phyloP scores from a whole-genome alignment of 2,888 invertebrate genomes.

The Cephalotes varians region DNA sequence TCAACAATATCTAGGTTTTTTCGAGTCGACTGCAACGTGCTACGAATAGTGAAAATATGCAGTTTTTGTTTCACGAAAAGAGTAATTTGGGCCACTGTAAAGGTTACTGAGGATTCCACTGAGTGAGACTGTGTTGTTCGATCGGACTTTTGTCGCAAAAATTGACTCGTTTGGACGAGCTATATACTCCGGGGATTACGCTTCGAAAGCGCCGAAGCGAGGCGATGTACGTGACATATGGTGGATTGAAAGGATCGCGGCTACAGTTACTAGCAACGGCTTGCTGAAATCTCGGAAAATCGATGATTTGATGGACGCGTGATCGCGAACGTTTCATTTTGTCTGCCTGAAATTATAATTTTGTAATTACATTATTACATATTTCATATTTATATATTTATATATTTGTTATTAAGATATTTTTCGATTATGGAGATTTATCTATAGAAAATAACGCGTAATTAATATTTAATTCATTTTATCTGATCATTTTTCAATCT shows the following conservation, averaged over 20 bases:
- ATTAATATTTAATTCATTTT: neutral
- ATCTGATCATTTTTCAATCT: neutral
- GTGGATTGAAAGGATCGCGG: conserved; percentile 43
- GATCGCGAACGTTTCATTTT: conserved; percentile 10
- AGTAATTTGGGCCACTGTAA: conserved; percentile 37
- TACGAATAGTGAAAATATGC: conserved; percentile 23
- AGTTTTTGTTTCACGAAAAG: conserved; percentile 37
- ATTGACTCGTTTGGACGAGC: conserved; percentile 41
- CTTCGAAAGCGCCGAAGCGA: conserved; percentile 48
- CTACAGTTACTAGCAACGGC: conserved; percentile 38
- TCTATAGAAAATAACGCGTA: neutral
- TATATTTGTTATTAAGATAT: neutral
- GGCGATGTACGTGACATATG: conserved; percentile 49
- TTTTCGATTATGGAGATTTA: neutral
- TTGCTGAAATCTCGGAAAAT: conserved; percentile 42
- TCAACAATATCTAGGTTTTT: neutral
- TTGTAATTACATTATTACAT: neutral
- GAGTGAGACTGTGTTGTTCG: conserved; percentile 32
- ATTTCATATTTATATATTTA: neutral
- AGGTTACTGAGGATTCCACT: conserved; percentile 33
- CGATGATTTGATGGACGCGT: conserved; percentile 43
- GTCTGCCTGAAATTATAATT: neutral
- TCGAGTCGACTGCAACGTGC: conserved; percentile 6
- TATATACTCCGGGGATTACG: conserved; percentile 48
- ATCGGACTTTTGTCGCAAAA: conserved; percentile 50